Conservation (phyloP, 2,888 invertebrate genomes). For the Norana najaformis region DNA sequence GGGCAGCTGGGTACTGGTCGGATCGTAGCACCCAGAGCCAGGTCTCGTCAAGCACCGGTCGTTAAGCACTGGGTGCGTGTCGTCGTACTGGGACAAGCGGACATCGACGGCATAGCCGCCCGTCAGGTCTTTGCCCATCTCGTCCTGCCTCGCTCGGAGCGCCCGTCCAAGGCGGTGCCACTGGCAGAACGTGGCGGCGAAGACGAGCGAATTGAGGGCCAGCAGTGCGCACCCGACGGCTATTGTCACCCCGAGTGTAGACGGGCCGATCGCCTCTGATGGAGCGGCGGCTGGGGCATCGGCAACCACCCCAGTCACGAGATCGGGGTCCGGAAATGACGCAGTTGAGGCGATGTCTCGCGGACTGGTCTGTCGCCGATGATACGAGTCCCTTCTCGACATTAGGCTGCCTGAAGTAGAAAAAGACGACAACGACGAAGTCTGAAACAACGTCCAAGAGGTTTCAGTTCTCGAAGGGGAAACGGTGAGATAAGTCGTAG, state of each 20-base stretch:
- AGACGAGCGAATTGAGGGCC: slow-evolving; percentile 87
- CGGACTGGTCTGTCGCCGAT: not conserved
- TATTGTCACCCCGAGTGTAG: slow-evolving; percentile 66
- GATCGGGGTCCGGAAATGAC: not conserved
- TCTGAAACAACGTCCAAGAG: not conserved
- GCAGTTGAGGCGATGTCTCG: not conserved
- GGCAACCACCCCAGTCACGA: not conserved
- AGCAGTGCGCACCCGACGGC: slow-evolving; percentile 90
- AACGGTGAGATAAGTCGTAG: not conserved
- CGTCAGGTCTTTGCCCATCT: slow-evolving; percentile 26
- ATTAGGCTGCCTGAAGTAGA: not conserved
- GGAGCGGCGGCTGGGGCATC: not conserved
- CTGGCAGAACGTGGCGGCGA: slow-evolving; percentile 92
- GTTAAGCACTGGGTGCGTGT: not conserved
- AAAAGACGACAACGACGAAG: not conserved
- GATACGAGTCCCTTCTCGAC: not conserved
- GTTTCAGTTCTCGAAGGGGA: not conserved
- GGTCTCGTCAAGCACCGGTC: not conserved
- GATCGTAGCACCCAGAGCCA: not conserved
- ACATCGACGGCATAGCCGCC: not conserved
- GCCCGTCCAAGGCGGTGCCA: slow-evolving; percentile 53
- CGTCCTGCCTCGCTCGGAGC: slow-evolving; percentile 20
- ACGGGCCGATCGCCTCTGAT: slow-evolving; percentile 14
- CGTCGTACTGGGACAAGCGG: not conserved
- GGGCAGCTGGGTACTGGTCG: not conserved